A percentile compares a stretch with the other conserved stretches of the same genome.
These are phyloP conservation scores for Amphimallon solstitiale DNA, from an alignment of 2,888 invertebrate genomes.

Conservation along the genomic window DNA sequence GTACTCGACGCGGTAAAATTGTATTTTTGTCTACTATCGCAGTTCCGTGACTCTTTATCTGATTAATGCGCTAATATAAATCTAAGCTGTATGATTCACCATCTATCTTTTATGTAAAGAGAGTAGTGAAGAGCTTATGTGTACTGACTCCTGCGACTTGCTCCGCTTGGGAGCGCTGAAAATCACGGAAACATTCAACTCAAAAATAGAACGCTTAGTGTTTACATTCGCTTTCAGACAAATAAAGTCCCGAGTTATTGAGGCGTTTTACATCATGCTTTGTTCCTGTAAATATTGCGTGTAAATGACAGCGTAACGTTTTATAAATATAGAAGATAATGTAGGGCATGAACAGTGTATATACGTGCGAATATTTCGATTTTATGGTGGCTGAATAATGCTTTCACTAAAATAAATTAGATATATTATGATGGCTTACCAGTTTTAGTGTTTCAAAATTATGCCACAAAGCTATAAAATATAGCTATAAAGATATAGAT, in stretches of 20 bases:
- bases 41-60: too few relatives aligned
- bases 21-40: too few relatives aligned
- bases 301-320: conserved; percentile 24
- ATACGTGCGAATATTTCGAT: too few relatives aligned
- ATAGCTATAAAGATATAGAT: too few relatives aligned
- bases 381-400: conserved; percentile 1
- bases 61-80: too few relatives aligned
- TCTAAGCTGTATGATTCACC: too few relatives aligned
- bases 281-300: conserved; percentile 34
- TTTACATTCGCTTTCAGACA: conserved; percentile 31
- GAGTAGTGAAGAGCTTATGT: neutral
- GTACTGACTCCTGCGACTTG: neutral
- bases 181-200: conserved; percentile 15
- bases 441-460: neutral
- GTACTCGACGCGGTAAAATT: too few relatives aligned
- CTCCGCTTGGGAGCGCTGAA: conserved; percentile 5
- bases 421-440: too few relatives aligned
- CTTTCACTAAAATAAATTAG: too few relatives aligned
- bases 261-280: conserved; percentile 30
- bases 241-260: conserved; percentile 29
- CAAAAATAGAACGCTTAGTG: conserved; percentile 17
- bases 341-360: conserved; percentile 10
- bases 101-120: too few relatives aligned
- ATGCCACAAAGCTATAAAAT: neutral
- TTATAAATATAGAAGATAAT: conserved; percentile 29